Base-by-base conservation (phyloP, 2,888 invertebrate species). In the Drosophila antonietae region DNA sequence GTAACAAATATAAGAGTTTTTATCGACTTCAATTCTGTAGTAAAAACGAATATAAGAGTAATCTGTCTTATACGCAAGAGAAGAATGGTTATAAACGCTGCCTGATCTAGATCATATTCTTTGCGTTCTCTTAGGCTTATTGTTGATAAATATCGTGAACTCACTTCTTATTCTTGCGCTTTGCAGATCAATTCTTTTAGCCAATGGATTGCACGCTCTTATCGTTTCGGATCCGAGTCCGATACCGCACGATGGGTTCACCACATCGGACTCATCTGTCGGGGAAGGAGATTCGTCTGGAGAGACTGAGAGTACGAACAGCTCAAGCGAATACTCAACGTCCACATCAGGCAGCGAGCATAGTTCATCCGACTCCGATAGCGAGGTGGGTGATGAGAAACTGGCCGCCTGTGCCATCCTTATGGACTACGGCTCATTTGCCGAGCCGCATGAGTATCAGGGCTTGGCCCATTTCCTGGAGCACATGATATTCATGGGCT, bases 401-500 rank as follows among this genome's bases (percentile, higher is more conserved):
- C 81, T 84, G 94, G 96, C 97, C 18, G 97, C 97, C 0, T 96
- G 96, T 84, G 95, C 95, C 9, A 92, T 97, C 1, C 95, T 95
- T 78, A 95, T 97, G 14, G 95, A 96, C 28, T 96, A 96, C 23
- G 97, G 97, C 0, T 94, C 94, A 85, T 97, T 96, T 93, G 96
- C 96, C 86, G 97, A 97, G 92, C 97, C 97, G 0, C 92, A 94
- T 94, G 84, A 95, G 95, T 95, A 97, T 63, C 96, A 96, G 80
- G 97, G 97, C 0, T 92, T 97, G 91, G 96, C 97, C 0, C 97
- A 97, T 92, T 97, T 97, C 91, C 94, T 97, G 4, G 97, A 97
- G 88, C 97, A 97, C 91, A 97, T 98, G 98, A 93, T 98, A 28
- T 98, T 98, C 90, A 98, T 98, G 98, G 98, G 98, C 39, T 97